phyloP scores from a whole-genome alignment of 1,140 invertebrate species.

The Microplitis demolitor region DNA sequence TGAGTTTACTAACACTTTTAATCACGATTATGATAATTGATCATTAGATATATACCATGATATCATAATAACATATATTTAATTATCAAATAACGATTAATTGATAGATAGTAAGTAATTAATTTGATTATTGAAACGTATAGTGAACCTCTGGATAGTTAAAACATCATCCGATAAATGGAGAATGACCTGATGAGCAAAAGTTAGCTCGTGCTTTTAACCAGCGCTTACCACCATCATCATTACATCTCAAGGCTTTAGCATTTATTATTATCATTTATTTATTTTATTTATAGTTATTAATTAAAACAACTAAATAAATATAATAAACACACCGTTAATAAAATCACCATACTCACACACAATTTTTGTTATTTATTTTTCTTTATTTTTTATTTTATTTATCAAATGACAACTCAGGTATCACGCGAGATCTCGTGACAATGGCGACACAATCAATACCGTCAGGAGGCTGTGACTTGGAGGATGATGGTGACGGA shows the following conservation, averaged over 20 bases:
- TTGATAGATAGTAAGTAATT: conserved; percentile 3
- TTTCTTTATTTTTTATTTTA: conserved; percentile 30
- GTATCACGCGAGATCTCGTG: conserved; percentile 61
- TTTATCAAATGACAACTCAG: conserved; percentile 54
- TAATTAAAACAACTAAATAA: background rate
- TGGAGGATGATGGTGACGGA: conserved; percentile 57
- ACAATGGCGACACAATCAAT: conserved; percentile 57
- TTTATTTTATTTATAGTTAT: background rate
- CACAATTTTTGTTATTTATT: conserved; percentile 27
- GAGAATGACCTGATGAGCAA: conserved; percentile 29
- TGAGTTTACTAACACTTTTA: conserved; percentile 44
- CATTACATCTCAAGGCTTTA: conserved; percentile 16
- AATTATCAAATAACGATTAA: background rate
- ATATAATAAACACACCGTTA: background rate
- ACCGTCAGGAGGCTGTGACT: conserved; percentile 54
- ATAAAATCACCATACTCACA: conserved; percentile 2
- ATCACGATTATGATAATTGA: background rate
- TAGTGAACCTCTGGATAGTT: background rate
- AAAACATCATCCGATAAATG: conserved; percentile 22
- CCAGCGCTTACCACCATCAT: conserved; percentile 25
- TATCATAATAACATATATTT: background rate
- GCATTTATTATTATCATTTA: background rate
- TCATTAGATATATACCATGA: background rate
- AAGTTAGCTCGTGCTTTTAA: conserved; percentile 11
- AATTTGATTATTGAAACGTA: background rate